Evolutionary conservation across 2,797 vertebrate species (phyloP), one percentile per base, ranked within the genome.

Genomic region (Coilia nasus): DNA sequence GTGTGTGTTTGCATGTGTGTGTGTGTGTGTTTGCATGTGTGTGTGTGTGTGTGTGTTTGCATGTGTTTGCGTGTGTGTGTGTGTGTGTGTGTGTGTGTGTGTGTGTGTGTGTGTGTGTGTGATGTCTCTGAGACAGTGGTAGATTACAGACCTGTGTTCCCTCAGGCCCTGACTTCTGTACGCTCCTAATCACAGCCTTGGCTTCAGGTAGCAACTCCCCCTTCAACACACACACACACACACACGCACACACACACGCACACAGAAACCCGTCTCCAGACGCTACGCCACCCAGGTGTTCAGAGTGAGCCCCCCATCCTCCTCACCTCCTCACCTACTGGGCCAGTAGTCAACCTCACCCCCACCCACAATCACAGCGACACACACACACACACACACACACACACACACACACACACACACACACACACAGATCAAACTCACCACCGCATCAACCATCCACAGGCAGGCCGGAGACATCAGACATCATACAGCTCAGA

Each of bases 61-160:
- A 23, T 23, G 60, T 23, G 60, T 62, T 15, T 59, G 57, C 21
- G 60, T 64, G 60, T 64, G n/a, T 41, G 50, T 83, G 85, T 85
- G 82, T 85, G 47, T 81, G 83, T 84, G 84, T 86, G 85, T 85
- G 81, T 83, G 50, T 83, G 59, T 84, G 85, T 86, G 85, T 87
- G 89, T 86, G 84, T 75, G n/a, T 83, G 56, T 88, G 88, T 81
- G 57, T 81, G 41, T 75, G 44, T 83, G 67, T 54, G 50, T 60
- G 59, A 71, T 31, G 12, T 57, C 28, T 15, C 4, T 59, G 47
- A 81, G 75, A 81, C 11, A 23, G 14, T 15, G 50, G 83, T 23
- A 56, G 71, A 84, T 84, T 84, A 84, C 35, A 84, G 83, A 14
- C 9, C 62, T 67, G 62, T 28, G 25, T 67, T 25, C 62, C 62